These are phyloP conservation scores for Prionailurus viverrinus DNA, from an alignment of 2,113 vertebrate species.

Conservation along the genomic window DNA sequence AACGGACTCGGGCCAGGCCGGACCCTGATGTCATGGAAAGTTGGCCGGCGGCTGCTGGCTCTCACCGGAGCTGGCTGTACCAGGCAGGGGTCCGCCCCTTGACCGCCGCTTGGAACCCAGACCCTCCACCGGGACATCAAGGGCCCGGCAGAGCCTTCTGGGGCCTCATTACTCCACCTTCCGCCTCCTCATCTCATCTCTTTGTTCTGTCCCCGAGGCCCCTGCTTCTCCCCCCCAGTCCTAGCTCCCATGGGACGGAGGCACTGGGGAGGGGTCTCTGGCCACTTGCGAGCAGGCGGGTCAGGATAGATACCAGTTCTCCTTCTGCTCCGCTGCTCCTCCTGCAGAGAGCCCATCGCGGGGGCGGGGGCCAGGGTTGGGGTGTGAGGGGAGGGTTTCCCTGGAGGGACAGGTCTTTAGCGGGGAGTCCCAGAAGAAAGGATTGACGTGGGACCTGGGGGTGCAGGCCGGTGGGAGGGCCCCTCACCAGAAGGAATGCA, in stretches of 20 bases:
- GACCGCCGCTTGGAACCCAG: constrained; percentile 35
- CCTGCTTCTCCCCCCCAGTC: fast-evolving
- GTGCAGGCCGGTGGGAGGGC: background rate
- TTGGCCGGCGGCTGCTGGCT: constrained; percentile 70
- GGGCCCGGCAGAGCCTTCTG: constrained; percentile 25
- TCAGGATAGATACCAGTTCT: background rate
- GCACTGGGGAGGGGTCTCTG: constrained; percentile 47
- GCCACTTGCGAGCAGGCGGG: background rate
- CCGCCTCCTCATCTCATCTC: background rate
- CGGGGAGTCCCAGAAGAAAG: background rate
- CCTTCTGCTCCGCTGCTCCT: background rate
- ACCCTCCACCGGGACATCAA: constrained; percentile 12
- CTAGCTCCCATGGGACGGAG: background rate
- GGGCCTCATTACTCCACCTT: constrained; percentile 57
- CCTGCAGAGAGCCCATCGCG: background rate
- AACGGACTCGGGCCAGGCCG: background rate
- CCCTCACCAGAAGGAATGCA: background rate
- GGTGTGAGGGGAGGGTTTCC: fast-evolving
- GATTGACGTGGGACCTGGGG: background rate
- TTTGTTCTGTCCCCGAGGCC: constrained; percentile 56
- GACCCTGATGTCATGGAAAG: constrained; percentile 78
- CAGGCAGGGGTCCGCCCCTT: constrained; percentile 44
- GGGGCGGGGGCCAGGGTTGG: background rate
- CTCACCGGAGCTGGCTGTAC: constrained; percentile 36
- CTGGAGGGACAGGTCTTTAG: background rate